These are phyloP conservation scores for Punctoribates punctum DNA, from an alignment of 2,888 invertebrate species.

Conservation along the genomic window DNA sequence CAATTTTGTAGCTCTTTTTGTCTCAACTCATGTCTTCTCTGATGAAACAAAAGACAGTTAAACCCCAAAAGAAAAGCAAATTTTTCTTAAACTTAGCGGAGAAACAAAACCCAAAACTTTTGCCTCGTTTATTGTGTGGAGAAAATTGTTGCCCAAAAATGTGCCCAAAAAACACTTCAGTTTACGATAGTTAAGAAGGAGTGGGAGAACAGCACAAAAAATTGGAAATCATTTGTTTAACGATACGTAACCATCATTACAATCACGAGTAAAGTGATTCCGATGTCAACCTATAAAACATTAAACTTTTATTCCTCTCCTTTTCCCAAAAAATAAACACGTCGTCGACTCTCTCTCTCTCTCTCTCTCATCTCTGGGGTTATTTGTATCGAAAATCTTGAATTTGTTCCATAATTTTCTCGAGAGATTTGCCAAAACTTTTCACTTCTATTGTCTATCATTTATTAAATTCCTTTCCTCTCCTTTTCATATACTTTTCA, in stretches of 20 bases:
- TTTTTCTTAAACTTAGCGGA: neutral
- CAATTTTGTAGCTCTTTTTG: neutral
- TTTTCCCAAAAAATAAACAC: neutral
- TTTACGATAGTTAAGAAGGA: neutral
- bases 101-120: neutral
- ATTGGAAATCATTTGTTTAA: constrained; percentile 16
- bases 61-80: neutral
- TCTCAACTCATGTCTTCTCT: no score
- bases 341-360: neutral
- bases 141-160: neutral
- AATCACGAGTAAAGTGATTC: neutral
- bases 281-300: neutral
- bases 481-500: no score
- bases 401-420: no score
- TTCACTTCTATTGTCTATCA: no score
- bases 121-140: neutral
- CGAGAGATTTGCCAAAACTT: no score
- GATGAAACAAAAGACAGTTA: no score
- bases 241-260: constrained; percentile 10
- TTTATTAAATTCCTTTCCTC: no score
- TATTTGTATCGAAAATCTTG: no score
- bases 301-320: neutral
- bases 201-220: neutral
- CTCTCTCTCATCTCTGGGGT: no score
- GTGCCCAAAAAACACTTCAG: neutral